phyloP scores from a whole-genome alignment of 2,113 vertebrate species.

The Crotophaga sulcirostris region DNA sequence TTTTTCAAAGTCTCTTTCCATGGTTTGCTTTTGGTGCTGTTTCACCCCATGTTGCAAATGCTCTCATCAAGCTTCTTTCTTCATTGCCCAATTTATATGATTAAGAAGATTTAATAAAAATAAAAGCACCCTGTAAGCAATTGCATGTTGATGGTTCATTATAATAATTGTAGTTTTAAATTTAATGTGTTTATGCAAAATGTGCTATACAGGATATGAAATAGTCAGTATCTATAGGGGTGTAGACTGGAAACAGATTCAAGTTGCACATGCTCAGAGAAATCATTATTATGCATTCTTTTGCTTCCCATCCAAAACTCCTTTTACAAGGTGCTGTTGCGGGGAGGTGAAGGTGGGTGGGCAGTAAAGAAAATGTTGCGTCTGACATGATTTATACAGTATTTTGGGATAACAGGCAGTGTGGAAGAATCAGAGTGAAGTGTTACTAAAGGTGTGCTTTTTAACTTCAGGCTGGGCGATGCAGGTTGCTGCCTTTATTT shows the following conservation, averaged over 20 bases:
- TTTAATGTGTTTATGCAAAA: neutral
- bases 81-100: neutral
- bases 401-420: neutral
- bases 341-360: neutral
- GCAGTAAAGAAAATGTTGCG: neutral
- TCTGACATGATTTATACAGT: neutral
- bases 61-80: conserved; percentile 2
- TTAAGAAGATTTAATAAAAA: neutral
- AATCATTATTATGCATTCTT: neutral
- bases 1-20: neutral
- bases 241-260: neutral
- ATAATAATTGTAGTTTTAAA: conserved; percentile 8
- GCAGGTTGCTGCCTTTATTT: conserved; percentile 96
- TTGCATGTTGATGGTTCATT: neutral
- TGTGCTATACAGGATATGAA: conserved; percentile 1
- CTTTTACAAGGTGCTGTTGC: neutral
- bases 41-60: neutral
- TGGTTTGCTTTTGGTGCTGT: neutral
- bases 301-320: neutral
- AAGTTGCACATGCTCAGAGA: neutral
- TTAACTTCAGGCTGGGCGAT: conserved; percentile 91
- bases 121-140: neutral
- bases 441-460: conserved; percentile 26
- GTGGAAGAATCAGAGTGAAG: neutral
- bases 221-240: conserved; percentile 18